Evolutionary conservation across 2,797 vertebrate genomes (phyloP).

Genomic region (Hippocampus kuda): DNA sequence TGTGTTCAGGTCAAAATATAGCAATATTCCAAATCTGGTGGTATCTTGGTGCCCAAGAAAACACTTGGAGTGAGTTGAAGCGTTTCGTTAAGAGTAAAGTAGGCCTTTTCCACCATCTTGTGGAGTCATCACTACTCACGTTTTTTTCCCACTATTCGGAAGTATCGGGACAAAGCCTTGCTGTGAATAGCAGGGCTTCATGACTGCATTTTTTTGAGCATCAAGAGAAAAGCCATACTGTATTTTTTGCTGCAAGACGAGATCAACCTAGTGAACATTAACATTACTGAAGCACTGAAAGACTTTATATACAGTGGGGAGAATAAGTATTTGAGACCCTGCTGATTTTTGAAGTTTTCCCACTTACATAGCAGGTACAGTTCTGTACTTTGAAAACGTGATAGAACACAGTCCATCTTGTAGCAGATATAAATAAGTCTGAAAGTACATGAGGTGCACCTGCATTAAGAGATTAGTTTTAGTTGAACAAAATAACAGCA

Average conservation of each 20-base stretch:
- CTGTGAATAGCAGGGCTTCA: neutral
- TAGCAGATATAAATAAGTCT: constrained; percentile 8
- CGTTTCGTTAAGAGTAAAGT: too few relatives aligned
- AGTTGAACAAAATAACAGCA: neutral
- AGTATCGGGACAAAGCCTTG: too few relatives aligned
- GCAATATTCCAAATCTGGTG: neutral
- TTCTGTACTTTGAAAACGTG: neutral
- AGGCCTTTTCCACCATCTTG: too few relatives aligned
- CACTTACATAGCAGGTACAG: too few relatives aligned
- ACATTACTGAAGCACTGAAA: constrained; percentile 39
- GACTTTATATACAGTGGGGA: neutral
- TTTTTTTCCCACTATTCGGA: too few relatives aligned
- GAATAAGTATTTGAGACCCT: too few relatives aligned
- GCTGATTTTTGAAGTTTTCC: too few relatives aligned
- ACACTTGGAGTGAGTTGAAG: too few relatives aligned
- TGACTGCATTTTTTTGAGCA: neutral
- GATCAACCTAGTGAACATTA: constrained; percentile 16
- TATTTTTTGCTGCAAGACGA: constrained; percentile 16
- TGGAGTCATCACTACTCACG: too few relatives aligned
- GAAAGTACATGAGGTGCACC: neutral
- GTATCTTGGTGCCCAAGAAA: too few relatives aligned
- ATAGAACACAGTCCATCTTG: neutral
- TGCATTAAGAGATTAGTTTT: neutral
- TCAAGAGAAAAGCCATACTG: too few relatives aligned
- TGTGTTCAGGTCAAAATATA: too few relatives aligned